phyloP scores from a whole-genome alignment of 2,797 vertebrate species.

The Dendrocincla tyrannina region DNA sequence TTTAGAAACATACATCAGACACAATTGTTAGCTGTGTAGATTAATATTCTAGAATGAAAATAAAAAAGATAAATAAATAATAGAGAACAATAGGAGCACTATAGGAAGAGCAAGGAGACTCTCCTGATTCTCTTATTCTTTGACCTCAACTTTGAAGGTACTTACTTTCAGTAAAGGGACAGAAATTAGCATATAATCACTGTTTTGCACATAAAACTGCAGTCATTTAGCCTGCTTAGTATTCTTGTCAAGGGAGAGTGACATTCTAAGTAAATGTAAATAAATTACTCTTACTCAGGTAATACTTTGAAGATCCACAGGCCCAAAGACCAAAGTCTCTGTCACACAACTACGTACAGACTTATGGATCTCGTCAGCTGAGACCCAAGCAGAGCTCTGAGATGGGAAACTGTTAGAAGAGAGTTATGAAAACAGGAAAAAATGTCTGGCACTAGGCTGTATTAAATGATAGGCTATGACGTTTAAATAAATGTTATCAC shows the following conservation, averaged over 20 bases:
- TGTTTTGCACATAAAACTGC: neutral
- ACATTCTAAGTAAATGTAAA: neutral
- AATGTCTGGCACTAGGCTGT: neutral
- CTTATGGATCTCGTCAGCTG: neutral
- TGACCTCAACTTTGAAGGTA: neutral
- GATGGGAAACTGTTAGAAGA: neutral
- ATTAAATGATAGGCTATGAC: neutral
- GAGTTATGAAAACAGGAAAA: neutral
- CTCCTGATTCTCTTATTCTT: neutral
- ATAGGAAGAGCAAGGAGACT: neutral
- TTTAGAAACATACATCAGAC: neutral
- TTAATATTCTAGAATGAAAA: neutral
- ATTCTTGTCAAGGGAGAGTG: neutral
- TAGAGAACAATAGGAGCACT: neutral
- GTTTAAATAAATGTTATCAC: neutral
- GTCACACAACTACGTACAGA: neutral
- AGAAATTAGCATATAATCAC: neutral
- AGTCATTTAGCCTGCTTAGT: neutral
- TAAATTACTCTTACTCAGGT: neutral
- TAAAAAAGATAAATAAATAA: neutral
- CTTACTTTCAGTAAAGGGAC: neutral
- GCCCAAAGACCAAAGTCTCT: neutral
- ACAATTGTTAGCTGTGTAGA: neutral
- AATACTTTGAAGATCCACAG: neutral
- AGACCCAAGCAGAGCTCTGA: neutral